Percentiles rank a stretch among this genome's conserved stretches.
These are phyloP conservation scores for Rostratula benghalensis DNA, from an alignment of 2,113 vertebrate species.

Conservation along the genomic window DNA sequence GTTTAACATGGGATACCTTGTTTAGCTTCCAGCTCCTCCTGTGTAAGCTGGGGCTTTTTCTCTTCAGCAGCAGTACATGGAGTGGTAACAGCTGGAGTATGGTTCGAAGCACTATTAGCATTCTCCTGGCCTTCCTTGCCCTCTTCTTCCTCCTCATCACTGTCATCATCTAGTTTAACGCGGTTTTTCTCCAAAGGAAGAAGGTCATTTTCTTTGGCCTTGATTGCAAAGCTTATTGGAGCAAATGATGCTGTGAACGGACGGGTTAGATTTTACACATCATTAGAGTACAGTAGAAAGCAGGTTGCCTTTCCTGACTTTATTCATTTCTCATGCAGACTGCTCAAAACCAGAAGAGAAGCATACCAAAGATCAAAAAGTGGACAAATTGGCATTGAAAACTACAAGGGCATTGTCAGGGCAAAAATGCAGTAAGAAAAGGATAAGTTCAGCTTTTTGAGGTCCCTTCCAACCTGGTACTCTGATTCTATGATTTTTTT, in stretches of 20 bases:
- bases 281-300: not conserved
- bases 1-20: slow-evolving; percentile 81
- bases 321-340: not conserved
- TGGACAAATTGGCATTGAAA: not conserved
- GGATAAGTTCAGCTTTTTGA: not conserved
- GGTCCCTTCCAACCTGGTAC: not conserved
- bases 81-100: slow-evolving; percentile 42
- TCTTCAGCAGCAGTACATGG: slow-evolving; percentile 79
- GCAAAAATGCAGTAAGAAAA: not conserved
- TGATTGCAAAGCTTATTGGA: slow-evolving; percentile 97
- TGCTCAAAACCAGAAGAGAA: not conserved
- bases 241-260: slow-evolving; percentile 88
- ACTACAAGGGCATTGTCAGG: not conserved
- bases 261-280: not conserved
- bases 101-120: slow-evolving; percentile 49
- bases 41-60: slow-evolving; percentile 87
- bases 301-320: not conserved
- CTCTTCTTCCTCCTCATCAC: slow-evolving; percentile 86
- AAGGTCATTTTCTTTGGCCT: slow-evolving; percentile 94
- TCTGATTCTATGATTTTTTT: not conserved
- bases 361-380: not conserved
- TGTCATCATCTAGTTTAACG: slow-evolving; percentile 94
- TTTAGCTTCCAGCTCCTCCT: slow-evolving; percentile 95
- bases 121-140: slow-evolving; percentile 80
- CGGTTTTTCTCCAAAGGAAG: slow-evolving; percentile 96